A percentile compares a stretch with the other conserved stretches of the same genome.
Evolutionary conservation across 2,888 invertebrate species (phyloP).

Genomic region (Zaprionus lineosus): DNA sequence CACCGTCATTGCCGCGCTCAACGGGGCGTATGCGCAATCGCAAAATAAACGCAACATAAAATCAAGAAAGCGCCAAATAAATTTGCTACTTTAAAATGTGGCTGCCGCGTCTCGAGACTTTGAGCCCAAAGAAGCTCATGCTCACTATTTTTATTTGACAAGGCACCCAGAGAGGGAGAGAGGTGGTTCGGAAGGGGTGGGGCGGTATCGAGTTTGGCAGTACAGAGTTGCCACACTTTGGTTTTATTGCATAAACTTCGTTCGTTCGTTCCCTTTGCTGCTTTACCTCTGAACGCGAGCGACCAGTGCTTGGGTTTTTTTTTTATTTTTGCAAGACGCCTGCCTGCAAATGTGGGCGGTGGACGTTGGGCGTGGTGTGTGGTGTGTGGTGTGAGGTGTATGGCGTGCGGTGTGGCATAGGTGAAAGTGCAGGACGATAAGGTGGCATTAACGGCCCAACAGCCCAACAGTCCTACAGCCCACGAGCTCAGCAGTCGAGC

Average conservation of each 20-base stretch:
- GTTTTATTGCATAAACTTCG: slow-evolving; percentile 65
- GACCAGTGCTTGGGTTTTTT: slow-evolving; percentile 15
- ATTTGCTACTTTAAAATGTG: slow-evolving; percentile 66
- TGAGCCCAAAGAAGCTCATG: too few relatives aligned
- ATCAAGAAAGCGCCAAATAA: slow-evolving; percentile 71
- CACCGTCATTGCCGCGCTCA: slow-evolving; percentile 11
- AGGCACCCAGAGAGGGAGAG: neutral
- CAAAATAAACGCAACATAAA: slow-evolving; percentile 70
- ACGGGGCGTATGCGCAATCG: slow-evolving; percentile 58
- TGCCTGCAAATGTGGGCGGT: slow-evolving; percentile 7
- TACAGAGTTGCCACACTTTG: slow-evolving; percentile 59
- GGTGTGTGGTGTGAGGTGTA: neutral
- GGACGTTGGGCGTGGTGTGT: neutral
- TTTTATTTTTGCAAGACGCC: slow-evolving; percentile 29
- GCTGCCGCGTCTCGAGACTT: slow-evolving; percentile 27
- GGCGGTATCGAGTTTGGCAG: slow-evolving; percentile 26
- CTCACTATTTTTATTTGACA: slow-evolving; percentile 22
- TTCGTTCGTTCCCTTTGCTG: too few relatives aligned
- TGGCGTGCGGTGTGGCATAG: slow-evolving; percentile 26
- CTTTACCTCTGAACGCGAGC: slow-evolving; percentile 17
- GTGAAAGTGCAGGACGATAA: slow-evolving; percentile 50
- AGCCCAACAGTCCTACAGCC: slow-evolving; percentile 43
- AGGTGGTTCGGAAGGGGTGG: neutral
- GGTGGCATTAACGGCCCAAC: slow-evolving; percentile 19
- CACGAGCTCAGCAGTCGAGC: too few relatives aligned